phyloP scores from a whole-genome alignment of 2,797 vertebrate genomes.

The Neomorphus geoffroyi region DNA sequence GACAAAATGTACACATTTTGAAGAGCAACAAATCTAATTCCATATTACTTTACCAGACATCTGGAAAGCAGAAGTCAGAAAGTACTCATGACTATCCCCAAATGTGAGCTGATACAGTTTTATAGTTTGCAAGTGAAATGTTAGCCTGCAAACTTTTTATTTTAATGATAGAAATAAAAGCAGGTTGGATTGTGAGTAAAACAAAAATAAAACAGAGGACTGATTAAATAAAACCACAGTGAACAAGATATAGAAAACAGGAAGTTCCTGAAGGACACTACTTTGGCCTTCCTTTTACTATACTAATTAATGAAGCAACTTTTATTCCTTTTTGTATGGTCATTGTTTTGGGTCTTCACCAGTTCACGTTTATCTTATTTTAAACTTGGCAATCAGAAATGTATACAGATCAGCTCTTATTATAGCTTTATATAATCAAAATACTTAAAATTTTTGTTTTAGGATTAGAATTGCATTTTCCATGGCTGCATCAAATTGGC shows the following conservation, averaged over 20 bases:
- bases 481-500: neutral
- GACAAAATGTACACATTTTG: neutral
- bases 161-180: neutral
- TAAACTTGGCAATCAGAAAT: neutral
- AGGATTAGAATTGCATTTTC: neutral
- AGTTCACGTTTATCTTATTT: neutral
- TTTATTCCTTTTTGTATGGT: neutral
- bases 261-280: neutral
- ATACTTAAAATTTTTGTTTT: neutral
- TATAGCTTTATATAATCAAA: neutral
- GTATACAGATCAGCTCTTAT: neutral
- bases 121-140: neutral
- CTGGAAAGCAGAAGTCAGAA: neutral
- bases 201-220: neutral
- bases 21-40: neutral
- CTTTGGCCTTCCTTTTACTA: neutral
- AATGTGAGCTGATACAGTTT: neutral
- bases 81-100: neutral
- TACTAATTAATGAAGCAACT: neutral
- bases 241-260: neutral
- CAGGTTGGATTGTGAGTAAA: neutral
- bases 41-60: neutral
- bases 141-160: neutral
- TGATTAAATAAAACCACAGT: neutral
- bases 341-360: neutral